Conservation (phyloP, 2,797 vertebrate species). For the Falco biarmicus region DNA sequence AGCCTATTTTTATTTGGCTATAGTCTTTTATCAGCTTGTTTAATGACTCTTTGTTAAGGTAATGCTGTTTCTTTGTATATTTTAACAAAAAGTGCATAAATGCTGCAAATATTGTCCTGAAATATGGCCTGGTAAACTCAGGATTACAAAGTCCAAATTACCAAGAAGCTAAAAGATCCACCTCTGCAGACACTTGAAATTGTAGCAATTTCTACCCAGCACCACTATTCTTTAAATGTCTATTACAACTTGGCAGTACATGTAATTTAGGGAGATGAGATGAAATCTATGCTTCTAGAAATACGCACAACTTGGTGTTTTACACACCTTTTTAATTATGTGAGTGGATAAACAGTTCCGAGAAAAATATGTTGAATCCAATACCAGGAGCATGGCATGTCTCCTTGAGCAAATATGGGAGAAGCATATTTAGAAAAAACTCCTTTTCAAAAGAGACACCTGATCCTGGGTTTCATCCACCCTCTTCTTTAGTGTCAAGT, state of each 20-base stretch:
- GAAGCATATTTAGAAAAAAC: not conserved
- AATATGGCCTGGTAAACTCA: not conserved
- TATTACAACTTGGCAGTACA: not conserved
- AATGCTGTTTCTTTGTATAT: not conserved
- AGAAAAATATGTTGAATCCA: not conserved
- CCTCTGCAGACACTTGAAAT: not conserved
- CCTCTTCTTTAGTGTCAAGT: not conserved
- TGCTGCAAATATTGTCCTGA: not conserved
- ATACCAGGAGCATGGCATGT: rapidly evolving
- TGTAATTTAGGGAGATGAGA: not conserved
- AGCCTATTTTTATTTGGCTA: not conserved
- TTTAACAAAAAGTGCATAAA: not conserved
- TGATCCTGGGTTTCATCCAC: not conserved
- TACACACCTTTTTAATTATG: not conserved
- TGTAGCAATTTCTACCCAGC: not conserved
- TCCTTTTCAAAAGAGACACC: not conserved
- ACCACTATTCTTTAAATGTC: not conserved
- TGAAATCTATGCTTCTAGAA: not conserved
- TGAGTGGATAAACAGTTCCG: not conserved
- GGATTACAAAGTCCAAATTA: not conserved
- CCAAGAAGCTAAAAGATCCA: not conserved
- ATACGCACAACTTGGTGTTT: not conserved
- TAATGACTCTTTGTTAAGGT: slow-evolving; percentile 5
- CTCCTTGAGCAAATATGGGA: not conserved
- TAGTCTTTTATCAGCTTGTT: not conserved